A percentile compares a stretch with the other conserved stretches of the same genome.
phyloP scores from a whole-genome alignment of 2,797 vertebrate genomes.

The Aeoliscus strigatus region DNA sequence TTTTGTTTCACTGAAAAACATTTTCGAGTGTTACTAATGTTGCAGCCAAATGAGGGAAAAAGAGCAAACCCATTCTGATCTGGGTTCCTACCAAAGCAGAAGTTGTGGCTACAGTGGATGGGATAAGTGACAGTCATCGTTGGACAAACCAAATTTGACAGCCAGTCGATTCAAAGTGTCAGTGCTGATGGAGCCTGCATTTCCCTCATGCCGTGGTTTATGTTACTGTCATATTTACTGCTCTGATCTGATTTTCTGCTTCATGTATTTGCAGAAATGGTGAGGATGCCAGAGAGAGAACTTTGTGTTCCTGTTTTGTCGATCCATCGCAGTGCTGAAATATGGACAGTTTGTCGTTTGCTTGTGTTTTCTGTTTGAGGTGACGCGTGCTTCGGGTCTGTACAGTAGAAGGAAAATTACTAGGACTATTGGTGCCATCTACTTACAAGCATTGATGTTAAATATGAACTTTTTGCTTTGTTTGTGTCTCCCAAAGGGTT shows the following conservation, averaged over 20 bases:
- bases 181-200: conserved; percentile 11
- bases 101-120: conserved; percentile 7
- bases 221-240: conserved; percentile 15
- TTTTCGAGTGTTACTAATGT: conserved; percentile 32
- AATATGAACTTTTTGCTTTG: too few species aligned
- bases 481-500: too few species aligned
- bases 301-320: conserved; percentile 4
- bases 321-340: conserved; percentile 9
- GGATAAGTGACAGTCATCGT: conserved; percentile 12
- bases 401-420: too few species aligned
- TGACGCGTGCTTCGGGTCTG: too few species aligned
- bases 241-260: conserved; percentile 12
- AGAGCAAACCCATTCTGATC: conserved; percentile 22
- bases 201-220: conserved; percentile 2
- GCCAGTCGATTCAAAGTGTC: conserved; percentile 10
- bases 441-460: too few species aligned
- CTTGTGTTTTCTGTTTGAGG: too few species aligned
- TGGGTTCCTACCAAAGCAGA: conserved; percentile 7
- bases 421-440: too few species aligned
- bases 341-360: background rate
- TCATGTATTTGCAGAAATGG: conserved; percentile 7
- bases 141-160: conserved; percentile 20
- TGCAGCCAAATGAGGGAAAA: conserved; percentile 15
- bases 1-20: conserved; percentile 37
- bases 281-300: background rate